Conservation (phyloP, 2,888 invertebrate genomes). For the Melipona bicolor region DNA sequence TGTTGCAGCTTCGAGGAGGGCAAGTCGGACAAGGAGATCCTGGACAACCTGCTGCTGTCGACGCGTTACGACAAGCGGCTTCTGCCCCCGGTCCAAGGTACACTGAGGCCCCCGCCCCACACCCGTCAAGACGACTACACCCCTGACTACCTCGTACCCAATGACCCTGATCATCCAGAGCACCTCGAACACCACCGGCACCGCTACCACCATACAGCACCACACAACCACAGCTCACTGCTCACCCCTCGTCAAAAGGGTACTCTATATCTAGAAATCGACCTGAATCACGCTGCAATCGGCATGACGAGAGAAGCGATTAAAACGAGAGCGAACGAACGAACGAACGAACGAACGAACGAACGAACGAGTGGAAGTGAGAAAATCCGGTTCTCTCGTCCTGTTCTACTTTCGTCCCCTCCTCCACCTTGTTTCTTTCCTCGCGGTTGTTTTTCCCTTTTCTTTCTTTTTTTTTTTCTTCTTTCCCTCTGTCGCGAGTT, state of each 20-base stretch:
- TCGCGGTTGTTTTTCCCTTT: not conserved
- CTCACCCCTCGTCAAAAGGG: slow-evolving; percentile 82
- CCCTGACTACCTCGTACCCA: slow-evolving; percentile 79
- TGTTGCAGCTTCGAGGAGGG: slow-evolving; percentile 93
- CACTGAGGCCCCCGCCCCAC: slow-evolving; percentile 83
- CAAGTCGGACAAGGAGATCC: slow-evolving; percentile 96
- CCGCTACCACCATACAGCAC: slow-evolving; percentile 81
- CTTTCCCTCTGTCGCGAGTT: not conserved
- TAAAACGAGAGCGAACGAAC: not conserved
- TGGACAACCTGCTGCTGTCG: slow-evolving; percentile 94
- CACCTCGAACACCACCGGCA: slow-evolving; percentile 83
- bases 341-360: not conserved
- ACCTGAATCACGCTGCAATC: slow-evolving; percentile 45
- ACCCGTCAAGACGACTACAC: slow-evolving; percentile 82
- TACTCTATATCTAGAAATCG: slow-evolving; percentile 69
- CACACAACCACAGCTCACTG: slow-evolving; percentile 83
- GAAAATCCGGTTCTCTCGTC: not conserved
- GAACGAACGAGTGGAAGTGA: not conserved
- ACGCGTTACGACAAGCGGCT: slow-evolving; percentile 97
- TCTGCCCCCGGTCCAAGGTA: slow-evolving; percentile 95
- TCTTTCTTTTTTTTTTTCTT: not conserved
- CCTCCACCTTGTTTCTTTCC: not conserved
- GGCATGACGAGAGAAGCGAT: slow-evolving; percentile 34
- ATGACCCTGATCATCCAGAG: slow-evolving; percentile 81
- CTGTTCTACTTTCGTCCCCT: not conserved